phyloP scores from a whole-genome alignment of 2,888 invertebrate species.

The Cremastinae sp. region DNA sequence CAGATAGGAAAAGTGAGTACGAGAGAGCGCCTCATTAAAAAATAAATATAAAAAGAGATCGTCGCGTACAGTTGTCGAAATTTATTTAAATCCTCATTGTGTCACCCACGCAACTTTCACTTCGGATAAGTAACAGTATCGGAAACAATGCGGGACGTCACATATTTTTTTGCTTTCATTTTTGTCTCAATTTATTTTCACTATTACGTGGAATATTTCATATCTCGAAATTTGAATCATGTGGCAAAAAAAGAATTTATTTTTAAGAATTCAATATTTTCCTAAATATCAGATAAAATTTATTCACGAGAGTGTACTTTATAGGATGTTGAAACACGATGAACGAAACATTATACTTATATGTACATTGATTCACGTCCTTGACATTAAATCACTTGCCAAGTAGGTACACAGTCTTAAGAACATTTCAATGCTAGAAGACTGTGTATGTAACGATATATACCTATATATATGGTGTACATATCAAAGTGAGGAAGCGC shows the following conservation, averaged over 20 bases:
- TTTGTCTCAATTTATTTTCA: no score
- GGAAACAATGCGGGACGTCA: constrained; percentile 39
- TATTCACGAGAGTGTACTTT: background rate
- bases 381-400: constrained; percentile 50
- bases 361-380: constrained; percentile 6
- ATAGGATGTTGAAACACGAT: background rate
- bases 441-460: no score
- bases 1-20: constrained; percentile 58
- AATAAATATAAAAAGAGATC: constrained; percentile 7
- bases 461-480: no score
- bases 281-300: no score
- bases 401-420: constrained; percentile 41
- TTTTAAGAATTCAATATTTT: no score
- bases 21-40: constrained; percentile 5
- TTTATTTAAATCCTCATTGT: constrained; percentile 37
- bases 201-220: no score
- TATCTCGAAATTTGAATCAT: no score
- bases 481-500: background rate
- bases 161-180: constrained; percentile 12
- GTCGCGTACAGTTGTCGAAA: constrained; percentile 39
- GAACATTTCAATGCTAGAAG: background rate
- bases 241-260: background rate
- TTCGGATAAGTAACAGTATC: constrained; percentile 26
- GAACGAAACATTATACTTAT: background rate
- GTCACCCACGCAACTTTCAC: constrained; percentile 52